A percentile compares a stretch with the other conserved stretches of the same genome.
Conservation (phyloP, 2,797 vertebrate genomes). For the Esox lucius region DNA sequence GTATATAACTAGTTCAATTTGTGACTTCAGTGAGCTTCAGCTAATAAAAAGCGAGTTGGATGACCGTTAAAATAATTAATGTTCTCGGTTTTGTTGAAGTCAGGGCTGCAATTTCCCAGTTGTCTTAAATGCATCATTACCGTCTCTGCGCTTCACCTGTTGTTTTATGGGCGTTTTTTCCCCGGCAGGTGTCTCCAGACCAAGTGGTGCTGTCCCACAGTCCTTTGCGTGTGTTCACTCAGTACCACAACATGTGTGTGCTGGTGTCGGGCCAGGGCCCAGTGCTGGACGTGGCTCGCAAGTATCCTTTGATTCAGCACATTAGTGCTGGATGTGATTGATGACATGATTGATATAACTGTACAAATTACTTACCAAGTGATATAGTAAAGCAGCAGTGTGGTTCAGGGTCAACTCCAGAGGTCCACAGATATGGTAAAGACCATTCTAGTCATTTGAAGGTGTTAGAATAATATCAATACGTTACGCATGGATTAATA, state of each 20-base stretch:
- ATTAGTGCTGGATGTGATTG: background rate
- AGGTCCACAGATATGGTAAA: no score
- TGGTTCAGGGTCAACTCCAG: no score
- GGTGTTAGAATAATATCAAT: no score
- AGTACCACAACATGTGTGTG: conserved; percentile 85
- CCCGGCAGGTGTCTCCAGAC: conserved; percentile 85
- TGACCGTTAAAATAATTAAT: no score
- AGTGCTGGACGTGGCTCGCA: conserved; percentile 82
- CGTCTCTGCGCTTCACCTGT: background rate
- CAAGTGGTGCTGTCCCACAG: conserved; percentile 95
- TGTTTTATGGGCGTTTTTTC: background rate
- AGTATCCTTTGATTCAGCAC: conserved; percentile 82
- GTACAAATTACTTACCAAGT: background rate
- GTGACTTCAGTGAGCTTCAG: no score
- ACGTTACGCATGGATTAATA: no score
- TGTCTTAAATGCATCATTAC: no score
- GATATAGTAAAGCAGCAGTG: background rate
- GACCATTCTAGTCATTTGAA: no score
- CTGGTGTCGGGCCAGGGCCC: conserved; percentile 92
- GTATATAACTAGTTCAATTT: no score
- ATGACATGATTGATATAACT: background rate
- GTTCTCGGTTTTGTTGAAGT: no score
- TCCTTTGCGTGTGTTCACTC: conserved; percentile 86
- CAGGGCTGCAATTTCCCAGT: no score
- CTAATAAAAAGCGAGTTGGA: no score